Evolutionary conservation across 2,888 invertebrate genomes (phyloP), one percentile per base, ranked within the genome.

Genomic region (Drosophila mercatorum): DNA sequence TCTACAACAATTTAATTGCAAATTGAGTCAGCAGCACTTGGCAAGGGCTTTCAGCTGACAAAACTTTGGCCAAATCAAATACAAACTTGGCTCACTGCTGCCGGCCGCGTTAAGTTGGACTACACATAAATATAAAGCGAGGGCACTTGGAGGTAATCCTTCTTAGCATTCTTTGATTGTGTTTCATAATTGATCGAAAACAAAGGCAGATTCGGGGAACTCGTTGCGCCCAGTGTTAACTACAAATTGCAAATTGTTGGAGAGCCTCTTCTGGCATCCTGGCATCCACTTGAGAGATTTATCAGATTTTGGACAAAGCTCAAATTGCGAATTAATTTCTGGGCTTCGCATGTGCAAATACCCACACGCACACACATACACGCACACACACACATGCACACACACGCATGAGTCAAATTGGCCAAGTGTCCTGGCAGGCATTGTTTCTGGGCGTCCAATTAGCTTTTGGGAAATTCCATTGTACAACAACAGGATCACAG

Each of bases 401-500:
- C 17, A 26, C 34, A n/a, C 53, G 34, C 17, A 47, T n/a, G 31
- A 34, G 17, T 34, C 40, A 74, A 77, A 74, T 80, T 83, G 72
- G 58, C 56, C 70, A 72, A 77, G 67, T 77, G 57, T 69, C 41
- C 51, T 31, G 46, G 12, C 38, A n/a, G 40, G 38, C 64, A 47
- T 65, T 68, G 78, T 68, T 72, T 74, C 71, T 57, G 72, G 67
- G 60, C 66, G 63, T 64, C 67, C 83, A 83, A 84, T 84, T 87
- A 87, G 88, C 71, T 80, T 87, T 62, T 67, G 80, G 61, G 26
- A 44, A 67, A 65, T 61, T 52, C 47, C 78, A 72, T 77, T 36
- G 60, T 36, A 58, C 38, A 40, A n/a, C 41, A 49, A 41, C 49
- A 22, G 22, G 28, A 28, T 28, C 28, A 28, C 4, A 28, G 5